These are phyloP conservation scores for Meandrusa payeni DNA, from an alignment of 2,888 invertebrate species.

Conservation along the genomic window DNA sequence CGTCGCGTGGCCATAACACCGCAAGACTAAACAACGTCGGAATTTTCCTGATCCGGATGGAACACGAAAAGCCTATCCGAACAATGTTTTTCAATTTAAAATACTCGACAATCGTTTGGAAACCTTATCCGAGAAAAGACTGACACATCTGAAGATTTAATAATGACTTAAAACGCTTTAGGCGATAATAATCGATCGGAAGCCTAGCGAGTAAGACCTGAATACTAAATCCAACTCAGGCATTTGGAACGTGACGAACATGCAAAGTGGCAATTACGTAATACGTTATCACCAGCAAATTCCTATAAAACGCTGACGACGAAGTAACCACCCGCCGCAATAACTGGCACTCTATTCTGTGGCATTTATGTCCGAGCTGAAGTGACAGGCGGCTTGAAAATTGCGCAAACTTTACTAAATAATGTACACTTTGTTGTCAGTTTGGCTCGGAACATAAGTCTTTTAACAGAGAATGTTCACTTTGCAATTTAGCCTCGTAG, in stretches of 20 bases:
- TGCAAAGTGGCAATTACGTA: constrained; percentile 56
- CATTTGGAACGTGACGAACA: constrained; percentile 50
- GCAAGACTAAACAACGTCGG: constrained; percentile 54
- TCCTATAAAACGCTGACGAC: constrained; percentile 49
- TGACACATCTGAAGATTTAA: neutral
- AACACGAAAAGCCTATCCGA: neutral
- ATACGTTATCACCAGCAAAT: constrained; percentile 51
- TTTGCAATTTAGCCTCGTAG: neutral
- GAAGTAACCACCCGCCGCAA: constrained; percentile 13
- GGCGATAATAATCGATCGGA: constrained; percentile 36
- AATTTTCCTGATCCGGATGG: constrained; percentile 54
- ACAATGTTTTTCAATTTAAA: neutral
- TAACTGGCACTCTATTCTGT: constrained; percentile 8
- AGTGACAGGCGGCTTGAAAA: constrained; percentile 6
- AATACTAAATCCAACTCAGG: constrained; percentile 49
- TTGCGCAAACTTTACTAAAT: constrained; percentile 18
- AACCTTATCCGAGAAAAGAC: neutral
- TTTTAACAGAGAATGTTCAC: constrained; percentile 5
- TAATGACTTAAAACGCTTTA: neutral
- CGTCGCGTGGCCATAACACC: constrained; percentile 60
- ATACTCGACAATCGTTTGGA: neutral
- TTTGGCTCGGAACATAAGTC: constrained; percentile 3
- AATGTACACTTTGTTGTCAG: constrained; percentile 13
- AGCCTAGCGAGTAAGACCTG: constrained; percentile 40
- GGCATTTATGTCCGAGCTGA: constrained; percentile 1